A percentile compares a stretch with the other conserved stretches of the same genome.
Evolutionary conservation across 2,888 invertebrate species (phyloP).

Genomic region (Mimachlamys varia): DNA sequence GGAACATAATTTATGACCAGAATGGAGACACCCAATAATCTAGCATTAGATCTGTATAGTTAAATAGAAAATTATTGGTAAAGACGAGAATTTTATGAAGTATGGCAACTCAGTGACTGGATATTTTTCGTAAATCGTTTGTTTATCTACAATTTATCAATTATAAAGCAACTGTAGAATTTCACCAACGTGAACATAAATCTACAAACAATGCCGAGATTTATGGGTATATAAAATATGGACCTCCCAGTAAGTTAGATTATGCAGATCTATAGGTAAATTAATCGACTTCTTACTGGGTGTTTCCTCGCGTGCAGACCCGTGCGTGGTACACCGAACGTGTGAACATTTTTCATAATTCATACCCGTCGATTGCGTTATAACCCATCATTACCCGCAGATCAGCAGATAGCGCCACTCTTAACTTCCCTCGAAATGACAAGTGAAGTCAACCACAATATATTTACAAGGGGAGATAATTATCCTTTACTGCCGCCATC

Average conservation of each 20-base stretch:
- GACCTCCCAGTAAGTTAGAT: neutral
- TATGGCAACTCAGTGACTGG: neutral
- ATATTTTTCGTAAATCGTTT: no score
- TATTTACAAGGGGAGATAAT: slow-evolving; percentile 25
- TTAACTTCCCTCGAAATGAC: neutral
- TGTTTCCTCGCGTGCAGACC: neutral
- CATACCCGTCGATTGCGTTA: neutral
- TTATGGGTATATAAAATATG: neutral
- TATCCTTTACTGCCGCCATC: slow-evolving; percentile 10
- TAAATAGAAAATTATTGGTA: neutral
- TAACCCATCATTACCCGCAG: neutral
- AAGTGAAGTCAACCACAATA: slow-evolving; percentile 7
- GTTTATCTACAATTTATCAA: neutral
- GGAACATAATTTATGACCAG: neutral
- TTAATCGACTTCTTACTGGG: neutral
- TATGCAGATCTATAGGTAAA: neutral
- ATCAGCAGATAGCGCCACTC: neutral
- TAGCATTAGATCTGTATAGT: neutral
- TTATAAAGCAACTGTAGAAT: neutral
- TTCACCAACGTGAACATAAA: neutral
- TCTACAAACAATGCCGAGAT: neutral
- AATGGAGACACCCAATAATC: neutral
- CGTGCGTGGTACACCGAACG: neutral
- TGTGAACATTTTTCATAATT: slow-evolving; percentile 29
- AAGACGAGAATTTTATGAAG: neutral